Percentiles rank a stretch among this genome's conserved stretches.
phyloP scores from a whole-genome alignment of 92 coral and sea anemone genomes.

The Phenganax subtilis region DNA sequence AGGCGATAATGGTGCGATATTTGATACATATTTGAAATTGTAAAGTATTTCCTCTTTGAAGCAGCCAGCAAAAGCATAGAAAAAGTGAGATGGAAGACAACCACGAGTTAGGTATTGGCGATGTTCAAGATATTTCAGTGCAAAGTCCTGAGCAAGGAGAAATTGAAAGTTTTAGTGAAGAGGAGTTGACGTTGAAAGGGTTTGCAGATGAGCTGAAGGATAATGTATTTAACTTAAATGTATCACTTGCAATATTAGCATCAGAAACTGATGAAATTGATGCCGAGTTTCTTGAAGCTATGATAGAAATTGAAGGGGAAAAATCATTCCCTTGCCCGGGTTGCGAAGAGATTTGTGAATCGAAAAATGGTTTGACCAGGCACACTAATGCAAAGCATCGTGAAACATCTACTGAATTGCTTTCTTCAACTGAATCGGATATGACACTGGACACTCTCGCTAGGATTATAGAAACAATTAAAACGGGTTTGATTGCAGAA shows the following conservation, averaged over 20 bases:
- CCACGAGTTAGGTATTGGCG: not conserved
- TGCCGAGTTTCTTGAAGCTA: slow-evolving; percentile 1
- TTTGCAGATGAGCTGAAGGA: not conserved
- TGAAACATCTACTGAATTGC: not conserved
- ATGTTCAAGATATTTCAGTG: not conserved
- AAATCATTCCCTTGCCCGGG: not conserved
- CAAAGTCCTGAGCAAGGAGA: not conserved
- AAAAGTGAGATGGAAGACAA: not conserved
- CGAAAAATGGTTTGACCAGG: not conserved
- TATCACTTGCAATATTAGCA: not conserved
- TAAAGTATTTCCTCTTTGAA: not conserved
- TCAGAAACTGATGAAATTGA: not conserved
- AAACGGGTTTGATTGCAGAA: not conserved
- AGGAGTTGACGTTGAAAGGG: not conserved
- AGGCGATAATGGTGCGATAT: not conserved
- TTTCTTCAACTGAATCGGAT: not conserved
- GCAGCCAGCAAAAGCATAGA: not conserved
- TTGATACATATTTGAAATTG: not conserved
- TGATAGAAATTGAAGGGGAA: not conserved
- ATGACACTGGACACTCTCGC: not conserved
- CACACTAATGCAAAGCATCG: slow-evolving; percentile 7
- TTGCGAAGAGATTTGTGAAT: not conserved
- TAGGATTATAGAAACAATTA: not conserved
- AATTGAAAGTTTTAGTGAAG: not conserved
- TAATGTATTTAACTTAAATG: not conserved